Conservation (phyloP, 2,888 invertebrate species). For the Archips crataeganus region DNA sequence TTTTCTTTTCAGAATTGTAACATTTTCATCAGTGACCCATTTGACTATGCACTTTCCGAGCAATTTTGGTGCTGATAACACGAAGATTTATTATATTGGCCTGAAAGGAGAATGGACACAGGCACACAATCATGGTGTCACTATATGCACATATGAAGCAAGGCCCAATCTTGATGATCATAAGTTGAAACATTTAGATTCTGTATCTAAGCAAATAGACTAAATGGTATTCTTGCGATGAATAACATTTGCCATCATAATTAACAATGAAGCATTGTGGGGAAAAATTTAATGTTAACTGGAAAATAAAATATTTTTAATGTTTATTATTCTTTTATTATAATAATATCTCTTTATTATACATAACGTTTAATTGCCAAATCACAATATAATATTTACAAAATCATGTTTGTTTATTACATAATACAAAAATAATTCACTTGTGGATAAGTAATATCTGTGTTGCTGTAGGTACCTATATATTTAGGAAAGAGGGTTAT, state of each 20-base stretch:
- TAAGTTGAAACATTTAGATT: slow-evolving; percentile 88
- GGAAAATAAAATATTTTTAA: slow-evolving; percentile 30
- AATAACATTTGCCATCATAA: not conserved
- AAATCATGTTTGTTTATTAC: not conserved
- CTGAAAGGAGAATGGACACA: slow-evolving; percentile 96
- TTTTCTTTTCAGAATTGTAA: slow-evolving; percentile 91
- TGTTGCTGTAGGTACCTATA: too few relatives aligned
- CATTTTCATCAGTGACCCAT: slow-evolving; percentile 96
- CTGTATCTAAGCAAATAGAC: slow-evolving; percentile 86
- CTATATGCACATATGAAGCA: slow-evolving; percentile 96
- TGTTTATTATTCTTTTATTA: slow-evolving; percentile 32
- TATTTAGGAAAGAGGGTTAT: too few relatives aligned
- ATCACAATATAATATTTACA: slow-evolving; percentile 37
- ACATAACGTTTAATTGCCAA: slow-evolving; percentile 23
- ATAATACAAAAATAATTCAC: not conserved
- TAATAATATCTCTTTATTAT: slow-evolving; percentile 13
- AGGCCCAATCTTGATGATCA: slow-evolving; percentile 95
- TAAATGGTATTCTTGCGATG: slow-evolving; percentile 47
- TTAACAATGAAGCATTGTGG: not conserved
- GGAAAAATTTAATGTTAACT: not conserved
- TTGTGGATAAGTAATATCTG: too few relatives aligned
- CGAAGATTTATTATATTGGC: slow-evolving; percentile 97
- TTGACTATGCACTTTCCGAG: slow-evolving; percentile 95
- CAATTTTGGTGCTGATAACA: slow-evolving; percentile 94
- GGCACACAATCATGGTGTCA: slow-evolving; percentile 94